Conservation (phyloP, 2,888 invertebrate genomes). For the Molorchus minor region DNA sequence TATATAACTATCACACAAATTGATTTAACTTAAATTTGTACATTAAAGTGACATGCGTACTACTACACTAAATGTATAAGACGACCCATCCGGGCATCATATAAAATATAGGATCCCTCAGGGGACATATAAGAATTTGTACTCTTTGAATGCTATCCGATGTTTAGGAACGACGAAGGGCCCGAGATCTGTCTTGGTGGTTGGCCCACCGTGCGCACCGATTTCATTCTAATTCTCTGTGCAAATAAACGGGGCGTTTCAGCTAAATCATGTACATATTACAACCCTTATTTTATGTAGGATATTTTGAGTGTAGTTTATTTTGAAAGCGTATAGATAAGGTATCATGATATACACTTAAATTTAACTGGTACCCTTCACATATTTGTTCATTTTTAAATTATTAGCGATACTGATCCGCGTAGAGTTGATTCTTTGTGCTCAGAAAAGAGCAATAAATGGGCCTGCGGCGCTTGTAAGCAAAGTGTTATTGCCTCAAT, state of each 20-base stretch:
- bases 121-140: conserved; percentile 73
- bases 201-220: conserved; percentile 49
- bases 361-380: conserved; percentile 32
- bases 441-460: conserved; percentile 46
- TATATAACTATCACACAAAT: too few species aligned
- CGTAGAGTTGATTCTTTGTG: conserved; percentile 46
- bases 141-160: conserved; percentile 69
- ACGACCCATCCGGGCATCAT: conserved; percentile 50
- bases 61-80: conserved; percentile 31
- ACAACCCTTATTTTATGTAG: too few species aligned
- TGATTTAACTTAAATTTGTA: too few species aligned
- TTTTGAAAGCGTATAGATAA: not conserved
- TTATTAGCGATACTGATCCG: conserved; percentile 45
- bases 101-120: conserved; percentile 51
- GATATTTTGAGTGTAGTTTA: not conserved
- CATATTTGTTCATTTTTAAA: conserved; percentile 49
- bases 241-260: conserved; percentile 43
- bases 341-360: conserved; percentile 15
- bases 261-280: conserved; percentile 27
- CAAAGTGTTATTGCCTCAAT: conserved; percentile 29
- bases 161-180: conserved; percentile 51
- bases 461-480: conserved; percentile 44
- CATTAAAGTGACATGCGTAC: conserved; percentile 6
- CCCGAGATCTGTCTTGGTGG: conserved; percentile 53
- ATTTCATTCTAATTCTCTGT: conserved; percentile 55